Evolutionary conservation across 2,888 invertebrate genomes (phyloP).

Genomic region (Elegia similella): DNA sequence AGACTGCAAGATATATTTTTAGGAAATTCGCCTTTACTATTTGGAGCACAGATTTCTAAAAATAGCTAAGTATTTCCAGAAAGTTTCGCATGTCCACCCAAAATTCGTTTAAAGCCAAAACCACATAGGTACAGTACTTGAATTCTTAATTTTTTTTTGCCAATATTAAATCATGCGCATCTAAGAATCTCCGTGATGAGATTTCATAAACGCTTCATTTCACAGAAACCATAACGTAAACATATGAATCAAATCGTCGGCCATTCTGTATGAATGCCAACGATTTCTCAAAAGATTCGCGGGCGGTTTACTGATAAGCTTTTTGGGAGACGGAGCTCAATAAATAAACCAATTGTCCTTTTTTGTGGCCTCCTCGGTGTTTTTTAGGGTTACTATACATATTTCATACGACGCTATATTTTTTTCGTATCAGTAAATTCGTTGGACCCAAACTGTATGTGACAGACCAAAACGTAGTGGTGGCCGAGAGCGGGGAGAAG

Average conservation of each 20-base stretch:
- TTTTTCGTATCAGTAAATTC: too few species aligned
- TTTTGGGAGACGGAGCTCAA: background rate
- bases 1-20: too few species aligned
- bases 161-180: background rate
- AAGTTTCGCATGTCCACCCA: too few species aligned
- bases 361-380: background rate
- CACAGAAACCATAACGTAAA: slow-evolving; percentile 4
- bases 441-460: too few species aligned
- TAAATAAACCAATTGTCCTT: slow-evolving; percentile 1
- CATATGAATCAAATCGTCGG: background rate
- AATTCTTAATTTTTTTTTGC: background rate
- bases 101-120: background rate
- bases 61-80: too few species aligned
- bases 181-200: background rate
- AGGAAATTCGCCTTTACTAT: too few species aligned
- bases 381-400: too few species aligned
- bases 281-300: background rate
- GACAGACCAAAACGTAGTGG: too few species aligned
- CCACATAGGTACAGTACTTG: background rate
- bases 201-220: background rate
- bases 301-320: background rate
- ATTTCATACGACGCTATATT: too few species aligned
- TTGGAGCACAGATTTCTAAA: too few species aligned
- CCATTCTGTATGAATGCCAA: slow-evolving; percentile 1
- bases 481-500: too few species aligned